A percentile compares a stretch with the other conserved stretches of the same genome.
Evolutionary conservation across 37 sponge, comb jelly and placozoan species (phyloP).

Genomic region (Mnemiopsis leidyi): DNA sequence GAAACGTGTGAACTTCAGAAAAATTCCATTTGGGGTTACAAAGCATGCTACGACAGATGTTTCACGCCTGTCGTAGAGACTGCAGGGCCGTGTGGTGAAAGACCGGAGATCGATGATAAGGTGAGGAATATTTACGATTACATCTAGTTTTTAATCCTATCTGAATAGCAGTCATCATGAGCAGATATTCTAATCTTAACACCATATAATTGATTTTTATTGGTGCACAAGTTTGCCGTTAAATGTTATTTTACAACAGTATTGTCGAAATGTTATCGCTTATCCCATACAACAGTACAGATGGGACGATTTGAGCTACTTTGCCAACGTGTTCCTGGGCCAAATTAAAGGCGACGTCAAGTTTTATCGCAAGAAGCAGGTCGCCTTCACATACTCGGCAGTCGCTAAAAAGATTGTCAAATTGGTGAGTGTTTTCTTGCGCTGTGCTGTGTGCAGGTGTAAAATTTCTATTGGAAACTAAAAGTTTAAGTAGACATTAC

Average conservation of each 20-base stretch:
- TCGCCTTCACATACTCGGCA: conserved; percentile 16
- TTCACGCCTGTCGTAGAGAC: background rate
- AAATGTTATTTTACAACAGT: too few species aligned
- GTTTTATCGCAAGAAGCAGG: conserved; percentile 55
- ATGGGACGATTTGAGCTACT: conserved; percentile 34
- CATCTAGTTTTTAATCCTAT: too few species aligned
- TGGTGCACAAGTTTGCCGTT: too few species aligned
- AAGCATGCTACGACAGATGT: conserved; percentile 8
- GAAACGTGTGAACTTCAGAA: background rate
- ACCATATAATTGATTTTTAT: too few species aligned
- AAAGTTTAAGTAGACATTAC: background rate
- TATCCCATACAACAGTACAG: too few species aligned
- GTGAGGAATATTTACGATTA: too few species aligned
- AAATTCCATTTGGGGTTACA: background rate
- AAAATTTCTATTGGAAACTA: background rate
- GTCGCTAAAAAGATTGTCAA: background rate
- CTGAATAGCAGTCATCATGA: too few species aligned
- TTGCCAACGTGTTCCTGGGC: conserved; percentile 17
- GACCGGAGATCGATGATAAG: background rate
- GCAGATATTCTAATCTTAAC: too few species aligned
- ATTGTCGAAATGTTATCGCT: too few species aligned
- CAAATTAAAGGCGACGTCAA: background rate
- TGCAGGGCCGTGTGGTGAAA: background rate
- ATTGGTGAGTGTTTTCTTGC: background rate
- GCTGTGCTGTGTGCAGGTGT: background rate